Evolutionary conservation across 2,113 vertebrate species (phyloP).

Genomic region (Paratilapia polleni): DNA sequence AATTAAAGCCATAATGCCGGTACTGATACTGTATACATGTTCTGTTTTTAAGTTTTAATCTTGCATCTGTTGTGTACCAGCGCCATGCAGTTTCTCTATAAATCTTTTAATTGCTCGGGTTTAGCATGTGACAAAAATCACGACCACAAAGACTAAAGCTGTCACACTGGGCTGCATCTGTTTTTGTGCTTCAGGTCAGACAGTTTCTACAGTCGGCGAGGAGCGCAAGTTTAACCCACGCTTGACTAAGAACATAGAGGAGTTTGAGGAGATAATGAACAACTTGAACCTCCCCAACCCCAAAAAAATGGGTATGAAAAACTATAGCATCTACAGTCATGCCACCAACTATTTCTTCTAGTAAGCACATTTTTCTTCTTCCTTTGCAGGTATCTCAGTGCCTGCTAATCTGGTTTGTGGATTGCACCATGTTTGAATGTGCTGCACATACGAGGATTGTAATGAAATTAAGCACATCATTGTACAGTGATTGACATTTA

Average conservation of each 20-base stretch:
- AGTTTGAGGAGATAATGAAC: conserved; percentile 87
- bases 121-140: neutral
- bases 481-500: neutral
- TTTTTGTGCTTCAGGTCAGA: conserved; percentile 80
- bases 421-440: too few relatives aligned
- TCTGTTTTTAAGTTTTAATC: too few relatives aligned
- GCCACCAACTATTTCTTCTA: too few relatives aligned
- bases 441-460: neutral
- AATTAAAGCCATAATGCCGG: too few relatives aligned
- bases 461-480: neutral
- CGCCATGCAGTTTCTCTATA: neutral
- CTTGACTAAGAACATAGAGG: conserved; percentile 82
- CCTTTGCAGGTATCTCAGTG: too few relatives aligned
- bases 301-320: conserved; percentile 82
- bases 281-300: conserved; percentile 90
- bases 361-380: conserved; percentile 27
- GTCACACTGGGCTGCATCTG: neutral
- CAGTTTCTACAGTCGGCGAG: conserved; percentile 88
- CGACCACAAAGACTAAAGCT: neutral
- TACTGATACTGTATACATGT: too few relatives aligned
- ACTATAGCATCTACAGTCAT: conserved; percentile 83
- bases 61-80: neutral
- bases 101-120: neutral
- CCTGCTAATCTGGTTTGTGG: too few relatives aligned
- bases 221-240: conserved; percentile 88